Base-by-base conservation (phyloP, 2,113 vertebrate species). In the Pandion haliaetus region DNA sequence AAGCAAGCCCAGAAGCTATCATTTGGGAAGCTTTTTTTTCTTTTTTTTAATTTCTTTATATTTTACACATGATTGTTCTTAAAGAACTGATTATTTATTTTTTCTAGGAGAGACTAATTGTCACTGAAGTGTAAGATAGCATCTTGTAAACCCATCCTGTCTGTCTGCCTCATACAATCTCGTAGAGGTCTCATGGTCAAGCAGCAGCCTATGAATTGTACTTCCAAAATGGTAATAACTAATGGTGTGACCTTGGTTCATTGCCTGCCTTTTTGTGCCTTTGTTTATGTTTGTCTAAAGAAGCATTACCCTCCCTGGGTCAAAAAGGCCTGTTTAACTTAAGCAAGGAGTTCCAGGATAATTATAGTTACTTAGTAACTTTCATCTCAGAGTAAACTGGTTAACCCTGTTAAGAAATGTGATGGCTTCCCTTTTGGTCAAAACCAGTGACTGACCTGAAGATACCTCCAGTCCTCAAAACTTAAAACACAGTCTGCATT, bases 311-410 rank as follows among this genome's bases (percentile, higher is more conserved):
- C 3, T 93, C 38, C 55, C 69, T 69, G 74, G 82, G 84, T 95
- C 93, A 72, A 61, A 95, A 92, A 95, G 93, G 58, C 73, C 93
- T 88, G 81, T 90, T 91, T 59, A 91, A 93, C 78, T 91, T 73
- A 14, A 89, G 93, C 86, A 58, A 95, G 72, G 62, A 94, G 89
- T 73, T 94, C 69, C 71, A 86, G 50, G 86, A 86, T 86, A 94
- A 96, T 97, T 92, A 89, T 69, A 91, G 96, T 96, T 96, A 97
- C 92, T 96, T 4, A 97, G 93, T 96, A 97, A 94, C 93, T 91
- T 93, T 32, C 66, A 26, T 77, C 89, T 91, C 78, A 31, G 58
- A 62, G 50, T 66, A 72, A 90, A 86, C 89, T 88, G 74, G 66
- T 95, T 86, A 71, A 82, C 65, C 49, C 86, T 69, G 88, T 42